Conservation (phyloP, 2,113 vertebrate species). For the Strix uralensis region DNA sequence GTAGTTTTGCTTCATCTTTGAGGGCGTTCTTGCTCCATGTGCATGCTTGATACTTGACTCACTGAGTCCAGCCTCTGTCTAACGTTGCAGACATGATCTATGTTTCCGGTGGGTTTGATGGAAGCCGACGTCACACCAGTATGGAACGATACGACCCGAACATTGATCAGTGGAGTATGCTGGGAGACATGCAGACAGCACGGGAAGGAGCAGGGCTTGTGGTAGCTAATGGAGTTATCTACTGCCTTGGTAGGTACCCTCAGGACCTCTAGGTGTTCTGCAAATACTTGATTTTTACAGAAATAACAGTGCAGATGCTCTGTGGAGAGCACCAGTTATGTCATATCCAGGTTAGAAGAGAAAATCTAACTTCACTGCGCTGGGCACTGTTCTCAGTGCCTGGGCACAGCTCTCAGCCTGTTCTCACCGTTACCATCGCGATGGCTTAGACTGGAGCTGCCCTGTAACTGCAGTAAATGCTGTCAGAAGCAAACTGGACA, state of each 20-base stretch:
- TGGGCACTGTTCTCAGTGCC: neutral
- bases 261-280: neutral
- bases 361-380: neutral
- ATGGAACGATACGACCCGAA: conserved; percentile 99
- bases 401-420: neutral
- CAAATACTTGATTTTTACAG: neutral
- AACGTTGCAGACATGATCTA: conserved; percentile 93
- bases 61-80: neutral
- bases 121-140: conserved; percentile 95
- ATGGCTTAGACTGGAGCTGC: neutral
- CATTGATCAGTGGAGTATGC: conserved; percentile 99
- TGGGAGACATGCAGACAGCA: conserved; percentile 98
- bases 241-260: conserved; percentile 88
- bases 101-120: conserved; percentile 95
- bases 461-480: rapidly evolving
- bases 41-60: neutral
- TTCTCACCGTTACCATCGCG: neutral
- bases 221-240: conserved; percentile 94
- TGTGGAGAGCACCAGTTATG: neutral
- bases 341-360: rapidly evolving
- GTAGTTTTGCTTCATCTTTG: neutral
- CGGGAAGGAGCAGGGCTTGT: conserved; percentile 95
- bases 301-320: neutral
- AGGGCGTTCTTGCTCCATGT: neutral
- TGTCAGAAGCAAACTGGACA: neutral